Evolutionary conservation across 1,140 invertebrate genomes (phyloP), one percentile per base, ranked within the genome.

Genomic region (Bemisia tabaci): DNA sequence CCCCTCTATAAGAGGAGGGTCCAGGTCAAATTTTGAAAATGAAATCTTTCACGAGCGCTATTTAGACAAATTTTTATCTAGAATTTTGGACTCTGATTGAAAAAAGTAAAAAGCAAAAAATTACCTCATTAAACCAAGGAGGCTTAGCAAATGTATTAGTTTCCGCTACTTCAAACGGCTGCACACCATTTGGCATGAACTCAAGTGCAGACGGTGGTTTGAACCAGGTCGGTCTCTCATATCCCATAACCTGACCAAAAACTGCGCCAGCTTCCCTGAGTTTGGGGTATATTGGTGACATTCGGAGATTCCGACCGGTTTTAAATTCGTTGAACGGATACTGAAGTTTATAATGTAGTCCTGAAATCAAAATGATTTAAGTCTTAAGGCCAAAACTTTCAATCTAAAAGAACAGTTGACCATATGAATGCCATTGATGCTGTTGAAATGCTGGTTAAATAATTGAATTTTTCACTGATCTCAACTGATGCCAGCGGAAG

Each of bases 161-260:
- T 65, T 84, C 80, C 2, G 88, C 86, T 5, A 33, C 61, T 24
- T 26, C 12, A 2, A 65, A 61, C 24, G 60, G 60, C 60, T 61
- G 60, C 24, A 61, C 60, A 9, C 33, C 33, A 48, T 48, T 48
- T 48, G 33, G 33, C 5, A 5, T 48, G 17, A 5, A 48, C 33
- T 48, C 33, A 9, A 48, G 33, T 5, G 61, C 27, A 26, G 65
- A 25, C 17, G 60, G 59, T 26, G 77, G 75, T 69, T 91, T 85
- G 79, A 97, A 99, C 85, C 92, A 98, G 48, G 91, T 86, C 0
- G 96, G 92, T 70, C 96, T 81, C 77, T 99, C 97, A 77, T 98
- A 99, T 1, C 95, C 96, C 94, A 98, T 98, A 26, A 94, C 93
- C 78, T 98, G 95, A 11, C 93, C 93, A 80, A 98, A 99, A 12